A percentile compares a stretch with the other conserved stretches of the same genome.
These are phyloP conservation scores for Drosophila ohnishii DNA, from an alignment of 1,140 invertebrate genomes.

Conservation along the genomic window DNA sequence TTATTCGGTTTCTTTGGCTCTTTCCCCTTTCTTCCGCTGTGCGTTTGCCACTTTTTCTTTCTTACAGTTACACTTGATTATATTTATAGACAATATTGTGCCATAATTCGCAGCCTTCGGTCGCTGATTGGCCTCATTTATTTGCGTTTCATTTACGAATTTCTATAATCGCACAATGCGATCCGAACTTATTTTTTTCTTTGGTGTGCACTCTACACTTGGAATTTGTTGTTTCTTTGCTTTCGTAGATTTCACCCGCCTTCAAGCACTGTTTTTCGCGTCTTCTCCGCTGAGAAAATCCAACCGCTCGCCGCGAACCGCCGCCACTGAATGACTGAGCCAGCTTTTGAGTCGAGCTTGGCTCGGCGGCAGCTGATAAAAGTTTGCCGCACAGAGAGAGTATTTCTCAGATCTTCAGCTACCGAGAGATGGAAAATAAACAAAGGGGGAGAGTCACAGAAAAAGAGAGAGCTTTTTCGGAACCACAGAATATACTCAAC, in stretches of 20 bases:
- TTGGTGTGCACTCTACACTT: conserved; percentile 56
- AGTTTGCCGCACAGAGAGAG: conserved; percentile 29
- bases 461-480: conserved; percentile 19
- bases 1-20: conserved; percentile 13
- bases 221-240: conserved; percentile 30
- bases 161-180: conserved; percentile 40
- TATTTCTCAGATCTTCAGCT: neutral
- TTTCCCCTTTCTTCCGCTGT: conserved; percentile 19
- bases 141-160: conserved; percentile 60
- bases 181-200: conserved; percentile 48
- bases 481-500: neutral
- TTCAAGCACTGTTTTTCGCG: conserved; percentile 27
- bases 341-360: conserved; percentile 73
- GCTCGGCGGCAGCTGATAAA: conserved; percentile 40
- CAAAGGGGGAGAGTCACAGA: conserved; percentile 1
- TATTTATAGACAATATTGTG: conserved; percentile 61
- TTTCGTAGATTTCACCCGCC: conserved; percentile 75
- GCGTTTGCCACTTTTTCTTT: conserved; percentile 63
- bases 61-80: conserved; percentile 33
- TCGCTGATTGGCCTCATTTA: conserved; percentile 64
- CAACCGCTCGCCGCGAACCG: conserved; percentile 61
- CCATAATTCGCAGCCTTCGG: conserved; percentile 66
- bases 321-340: conserved; percentile 40
- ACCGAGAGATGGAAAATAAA: neutral
- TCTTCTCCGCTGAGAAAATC: conserved; percentile 25